Evolutionary conservation across 2,113 vertebrate species (phyloP).

Genomic region (Lichenostomus cassidix): DNA sequence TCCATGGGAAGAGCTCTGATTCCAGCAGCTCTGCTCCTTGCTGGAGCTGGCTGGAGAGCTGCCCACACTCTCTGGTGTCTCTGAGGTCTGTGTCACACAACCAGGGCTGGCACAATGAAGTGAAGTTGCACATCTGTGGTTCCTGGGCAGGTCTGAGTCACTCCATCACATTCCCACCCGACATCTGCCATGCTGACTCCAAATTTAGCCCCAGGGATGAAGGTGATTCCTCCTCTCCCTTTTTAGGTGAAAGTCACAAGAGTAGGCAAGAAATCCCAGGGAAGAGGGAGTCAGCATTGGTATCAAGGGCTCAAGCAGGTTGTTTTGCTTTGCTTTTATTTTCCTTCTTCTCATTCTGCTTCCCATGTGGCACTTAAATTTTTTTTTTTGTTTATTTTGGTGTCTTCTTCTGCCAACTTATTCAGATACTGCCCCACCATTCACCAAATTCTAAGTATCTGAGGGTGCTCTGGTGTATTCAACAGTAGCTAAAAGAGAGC

Average conservation of each 20-base stretch:
- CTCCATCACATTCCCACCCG: neutral
- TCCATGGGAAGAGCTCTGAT: neutral
- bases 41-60: neutral
- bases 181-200: neutral
- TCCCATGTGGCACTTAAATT: rapidly evolving
- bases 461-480: neutral
- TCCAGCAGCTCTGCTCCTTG: neutral
- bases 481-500: neutral
- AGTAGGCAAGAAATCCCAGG: neutral
- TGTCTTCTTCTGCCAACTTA: neutral
- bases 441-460: neutral
- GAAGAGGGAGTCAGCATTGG: neutral
- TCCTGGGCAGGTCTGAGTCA: neutral
- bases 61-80: neutral
- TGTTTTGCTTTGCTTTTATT: neutral
- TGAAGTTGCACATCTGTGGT: neutral
- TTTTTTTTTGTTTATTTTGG: neutral
- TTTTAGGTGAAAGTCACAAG: neutral
- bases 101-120: neutral
- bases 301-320: neutral
- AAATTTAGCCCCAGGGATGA: neutral
- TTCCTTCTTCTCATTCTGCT: neutral
- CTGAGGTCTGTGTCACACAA: neutral
- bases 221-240: neutral
- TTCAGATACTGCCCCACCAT: neutral